phyloP scores from a whole-genome alignment of 1,140 invertebrate genomes.

The Rhizoglyphus robini region DNA sequence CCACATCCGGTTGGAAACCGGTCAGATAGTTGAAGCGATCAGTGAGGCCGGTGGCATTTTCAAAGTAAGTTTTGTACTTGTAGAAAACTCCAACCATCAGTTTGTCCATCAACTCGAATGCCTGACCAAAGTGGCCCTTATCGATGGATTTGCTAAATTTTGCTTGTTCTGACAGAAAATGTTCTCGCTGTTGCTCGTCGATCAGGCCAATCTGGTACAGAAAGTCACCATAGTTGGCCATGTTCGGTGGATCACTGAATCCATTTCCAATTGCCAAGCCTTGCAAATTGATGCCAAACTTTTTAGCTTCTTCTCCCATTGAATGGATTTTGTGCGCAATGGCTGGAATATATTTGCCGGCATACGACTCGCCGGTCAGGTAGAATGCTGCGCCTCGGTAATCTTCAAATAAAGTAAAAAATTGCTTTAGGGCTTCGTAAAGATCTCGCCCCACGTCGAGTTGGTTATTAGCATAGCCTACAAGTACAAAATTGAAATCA shows the following conservation, averaged over 20 bases:
- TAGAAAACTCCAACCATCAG: constrained; percentile 51
- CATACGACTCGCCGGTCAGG: constrained; percentile 30
- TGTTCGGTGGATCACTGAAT: constrained; percentile 57
- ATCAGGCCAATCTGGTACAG: constrained; percentile 65
- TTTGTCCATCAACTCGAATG: constrained; percentile 37
- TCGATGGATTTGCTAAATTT: constrained; percentile 20
- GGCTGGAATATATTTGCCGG: constrained; percentile 56
- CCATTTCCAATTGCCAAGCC: constrained; percentile 71
- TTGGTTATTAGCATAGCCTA: constrained; percentile 24
- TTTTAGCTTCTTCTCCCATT: constrained; percentile 31
- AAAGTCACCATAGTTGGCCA: constrained; percentile 53
- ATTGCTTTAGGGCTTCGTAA: constrained; percentile 26
- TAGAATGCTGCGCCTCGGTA: constrained; percentile 27
- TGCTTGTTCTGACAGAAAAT: constrained; percentile 30
- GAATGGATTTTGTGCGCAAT: constrained; percentile 57
- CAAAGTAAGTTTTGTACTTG: constrained; percentile 42
- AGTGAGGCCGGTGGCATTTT: constrained; percentile 59
- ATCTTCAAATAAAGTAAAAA: constrained; percentile 27
- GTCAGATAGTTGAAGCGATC: constrained; percentile 66
- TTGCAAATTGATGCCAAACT: constrained; percentile 30
- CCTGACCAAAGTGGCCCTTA: constrained; percentile 16
- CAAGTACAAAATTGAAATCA: too few relatives aligned
- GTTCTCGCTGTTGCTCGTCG: constrained; percentile 38
- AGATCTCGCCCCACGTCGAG: constrained; percentile 24
- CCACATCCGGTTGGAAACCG: constrained; percentile 37